Evolutionary conservation across 2,888 invertebrate species (phyloP).

Genomic region (Nysson spinosus): DNA sequence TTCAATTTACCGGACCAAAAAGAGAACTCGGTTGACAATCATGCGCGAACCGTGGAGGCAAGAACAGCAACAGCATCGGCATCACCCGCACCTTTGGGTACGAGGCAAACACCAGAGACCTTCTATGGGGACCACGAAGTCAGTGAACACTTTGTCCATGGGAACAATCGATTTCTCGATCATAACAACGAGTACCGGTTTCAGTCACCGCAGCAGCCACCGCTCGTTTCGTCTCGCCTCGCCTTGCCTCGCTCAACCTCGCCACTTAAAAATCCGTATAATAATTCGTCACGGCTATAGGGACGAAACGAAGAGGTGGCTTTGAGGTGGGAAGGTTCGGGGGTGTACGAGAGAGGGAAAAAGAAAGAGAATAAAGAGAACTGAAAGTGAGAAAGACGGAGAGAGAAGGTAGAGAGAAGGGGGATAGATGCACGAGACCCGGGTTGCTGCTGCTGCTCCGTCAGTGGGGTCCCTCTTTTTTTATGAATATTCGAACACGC

Average conservation of each 20-base stretch:
- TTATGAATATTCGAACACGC: conserved; percentile 75
- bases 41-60: neutral
- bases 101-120: conserved; percentile 9
- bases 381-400: conserved; percentile 17
- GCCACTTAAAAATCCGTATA: conserved; percentile 57
- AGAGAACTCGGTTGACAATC: no score
- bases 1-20: no score
- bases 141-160: conserved; percentile 72
- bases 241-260: conserved; percentile 29
- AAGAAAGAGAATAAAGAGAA: conserved; percentile 11
- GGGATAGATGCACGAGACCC: conserved; percentile 32
- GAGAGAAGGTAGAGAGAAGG: neutral
- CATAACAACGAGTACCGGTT: conserved; percentile 65
- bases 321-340: conserved; percentile 7
- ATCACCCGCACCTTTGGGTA: neutral
- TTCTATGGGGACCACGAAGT: conserved; percentile 58
- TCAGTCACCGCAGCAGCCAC: conserved; percentile 39
- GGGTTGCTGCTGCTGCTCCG: conserved; percentile 50
- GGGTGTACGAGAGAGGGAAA: conserved; percentile 2
- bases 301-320: conserved; percentile 25
- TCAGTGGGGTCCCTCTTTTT: conserved; percentile 61
- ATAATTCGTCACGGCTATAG: conserved; percentile 53
- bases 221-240: conserved; percentile 27
- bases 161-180: conserved; percentile 72
- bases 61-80: no score